Base-by-base conservation (phyloP, 1,140 invertebrate genomes). In the Procambarus virginalis region DNA sequence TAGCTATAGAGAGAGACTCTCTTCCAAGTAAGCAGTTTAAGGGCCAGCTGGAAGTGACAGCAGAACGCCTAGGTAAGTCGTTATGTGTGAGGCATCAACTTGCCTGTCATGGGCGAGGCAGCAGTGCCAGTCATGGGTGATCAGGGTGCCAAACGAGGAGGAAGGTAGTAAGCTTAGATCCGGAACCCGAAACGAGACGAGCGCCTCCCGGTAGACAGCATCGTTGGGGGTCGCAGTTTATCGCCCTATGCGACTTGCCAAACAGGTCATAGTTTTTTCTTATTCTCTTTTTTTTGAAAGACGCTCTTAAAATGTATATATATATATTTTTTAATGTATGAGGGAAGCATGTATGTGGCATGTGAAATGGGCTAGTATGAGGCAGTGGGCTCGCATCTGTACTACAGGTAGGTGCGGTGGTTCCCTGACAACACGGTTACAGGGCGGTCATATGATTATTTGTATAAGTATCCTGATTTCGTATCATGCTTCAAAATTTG, bases 331-430 rank as follows among this genome's bases (percentile, higher is more conserved):
- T 80, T 58, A 49, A 5, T 88, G 86, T 88, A 79, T 70, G 86
- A 80, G 20, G 45, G 20, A 73, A 88, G 86, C 86, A 88, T 88
- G 86, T 64, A 75, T 88, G 86, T 88, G 86, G 86, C 86, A 88
- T 88, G 86, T 45, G 78, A 73, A 68, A 82, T 12, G 46, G 46
- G 20, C 22, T 10, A 88, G 86, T 73, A 70, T 84, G n/a, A 55
- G 86, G 73, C 45, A 20, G 48, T n/a, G 20, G 77, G 48, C 86
- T 82, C 51, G 86, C 86, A 88, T 79, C 86, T 88, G 60, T 80
- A 64, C 20, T n/a, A 3, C 81, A 88, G 86, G 86, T 88, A 88
- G 86, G 86, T 88, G 86, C 86, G 86, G 9, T 76, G 22, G 20
- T 76, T 58, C 73, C 49, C 46, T 20, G 58, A 9, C 58, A n/a